Percentiles rank a stretch among this genome's conserved stretches.
Conservation (phyloP, 1,140 invertebrate genomes). For the Nasonia vitripennis region DNA sequence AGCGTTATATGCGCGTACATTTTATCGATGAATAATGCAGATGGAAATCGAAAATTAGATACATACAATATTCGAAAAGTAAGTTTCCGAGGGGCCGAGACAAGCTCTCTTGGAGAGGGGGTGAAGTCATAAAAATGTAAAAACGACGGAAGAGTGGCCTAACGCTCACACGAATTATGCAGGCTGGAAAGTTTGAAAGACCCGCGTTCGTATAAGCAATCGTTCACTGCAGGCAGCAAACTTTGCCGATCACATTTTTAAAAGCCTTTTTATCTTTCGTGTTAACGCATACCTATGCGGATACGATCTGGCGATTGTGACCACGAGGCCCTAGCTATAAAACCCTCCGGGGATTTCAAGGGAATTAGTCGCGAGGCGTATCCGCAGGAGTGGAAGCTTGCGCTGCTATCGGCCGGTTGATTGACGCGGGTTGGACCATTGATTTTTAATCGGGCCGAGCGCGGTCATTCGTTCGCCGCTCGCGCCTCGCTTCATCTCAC, state of each 20-base stretch:
- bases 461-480: background rate
- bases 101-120: too few relatives aligned
- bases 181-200: background rate
- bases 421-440: constrained; percentile 20
- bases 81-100: too few relatives aligned
- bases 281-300: background rate
- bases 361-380: background rate
- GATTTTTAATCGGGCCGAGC: constrained; percentile 40
- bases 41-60: too few relatives aligned
- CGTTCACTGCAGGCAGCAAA: background rate
- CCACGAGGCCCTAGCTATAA: background rate
- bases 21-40: too few relatives aligned
- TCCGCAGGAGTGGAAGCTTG: background rate
- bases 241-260: background rate
- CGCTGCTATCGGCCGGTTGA: background rate
- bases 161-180: background rate
- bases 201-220: background rate
- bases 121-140: background rate
- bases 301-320: background rate
- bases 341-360: background rate
- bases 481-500: background rate
- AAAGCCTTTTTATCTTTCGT: background rate
- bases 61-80: too few relatives aligned
- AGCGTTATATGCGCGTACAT: too few relatives aligned
- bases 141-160: background rate